phyloP scores from a whole-genome alignment of 2,113 vertebrate genomes.

The Dromiciops gliroides region DNA sequence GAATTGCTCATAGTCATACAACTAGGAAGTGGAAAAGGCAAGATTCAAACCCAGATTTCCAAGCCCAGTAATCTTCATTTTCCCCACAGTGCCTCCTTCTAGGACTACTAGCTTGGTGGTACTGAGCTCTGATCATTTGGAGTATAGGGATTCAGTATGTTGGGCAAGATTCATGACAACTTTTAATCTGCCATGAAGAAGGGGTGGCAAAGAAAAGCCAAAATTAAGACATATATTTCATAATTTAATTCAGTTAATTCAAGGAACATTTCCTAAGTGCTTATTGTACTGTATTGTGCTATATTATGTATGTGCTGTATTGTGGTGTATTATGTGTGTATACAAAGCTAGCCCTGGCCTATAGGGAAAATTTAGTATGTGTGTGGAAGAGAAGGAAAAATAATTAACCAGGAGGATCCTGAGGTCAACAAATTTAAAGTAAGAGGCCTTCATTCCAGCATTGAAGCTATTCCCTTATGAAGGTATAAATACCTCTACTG shows the following conservation, averaged over 20 bases:
- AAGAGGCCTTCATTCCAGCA: too few species aligned
- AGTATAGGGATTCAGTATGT: background rate
- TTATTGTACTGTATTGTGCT: background rate
- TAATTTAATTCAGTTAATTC: background rate
- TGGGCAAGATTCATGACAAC: background rate
- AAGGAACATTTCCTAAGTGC: background rate
- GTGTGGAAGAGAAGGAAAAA: too few species aligned
- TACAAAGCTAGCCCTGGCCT: background rate
- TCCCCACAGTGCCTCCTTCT: background rate
- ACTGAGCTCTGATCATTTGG: background rate
- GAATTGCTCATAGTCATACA: background rate
- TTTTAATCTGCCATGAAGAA: background rate
- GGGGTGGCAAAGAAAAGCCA: background rate
- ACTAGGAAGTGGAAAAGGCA: background rate
- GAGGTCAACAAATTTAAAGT: too few species aligned
- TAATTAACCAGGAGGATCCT: too few species aligned
- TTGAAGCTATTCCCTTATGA: background rate
- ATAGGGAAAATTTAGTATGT: too few species aligned
- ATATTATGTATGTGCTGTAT: background rate
- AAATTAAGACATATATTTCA: background rate
- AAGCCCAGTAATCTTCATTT: background rate
- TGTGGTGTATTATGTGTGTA: background rate
- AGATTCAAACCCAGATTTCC: background rate
- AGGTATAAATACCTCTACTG: background rate
- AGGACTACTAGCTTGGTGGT: background rate